Percentiles rank a stretch among this genome's conserved stretches.
Evolutionary conservation across 1,140 invertebrate species (phyloP).

Genomic region (Chymomyza costata): DNA sequence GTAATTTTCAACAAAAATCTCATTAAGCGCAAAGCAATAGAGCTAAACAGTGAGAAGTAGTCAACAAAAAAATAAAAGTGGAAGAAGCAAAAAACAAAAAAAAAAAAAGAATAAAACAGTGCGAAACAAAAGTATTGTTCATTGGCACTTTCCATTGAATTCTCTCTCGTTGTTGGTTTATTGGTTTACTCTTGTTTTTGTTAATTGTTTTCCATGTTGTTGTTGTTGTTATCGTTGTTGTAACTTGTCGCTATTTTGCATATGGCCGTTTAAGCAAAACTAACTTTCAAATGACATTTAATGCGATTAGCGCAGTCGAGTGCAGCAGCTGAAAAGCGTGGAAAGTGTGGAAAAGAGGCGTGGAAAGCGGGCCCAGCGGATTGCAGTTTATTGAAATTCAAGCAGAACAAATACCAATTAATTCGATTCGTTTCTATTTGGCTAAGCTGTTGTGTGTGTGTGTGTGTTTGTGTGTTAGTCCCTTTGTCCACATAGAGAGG

Average conservation of each 20-base stretch:
- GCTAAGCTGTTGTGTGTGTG: too few species aligned
- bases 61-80: conserved; percentile 9
- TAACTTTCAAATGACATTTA: conserved; percentile 25
- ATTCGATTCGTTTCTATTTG: neutral
- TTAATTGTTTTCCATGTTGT: neutral
- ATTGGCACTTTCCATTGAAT: neutral
- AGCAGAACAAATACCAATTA: conserved; percentile 8
- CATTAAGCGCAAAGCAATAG: conserved; percentile 47
- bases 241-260: conserved; percentile 54
- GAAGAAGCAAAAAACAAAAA: conserved; percentile 2
- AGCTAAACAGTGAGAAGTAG: neutral
- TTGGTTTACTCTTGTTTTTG: conserved; percentile 12
- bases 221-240: conserved; percentile 20
- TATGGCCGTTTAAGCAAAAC: too few species aligned
- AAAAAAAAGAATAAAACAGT: conserved; percentile 7
- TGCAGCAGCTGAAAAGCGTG: neutral
- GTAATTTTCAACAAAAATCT: conserved; percentile 63
- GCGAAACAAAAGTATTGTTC: conserved; percentile 19
- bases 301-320: conserved; percentile 54
- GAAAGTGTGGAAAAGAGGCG: conserved; percentile 11
- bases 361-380: conserved; percentile 5
- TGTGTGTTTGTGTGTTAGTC: too few species aligned
- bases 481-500: too few species aligned
- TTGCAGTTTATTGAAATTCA: conserved; percentile 60
- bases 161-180: neutral